Evolutionary conservation across 1,140 invertebrate species (phyloP).

Genomic region (Helicoverpa armigera): DNA sequence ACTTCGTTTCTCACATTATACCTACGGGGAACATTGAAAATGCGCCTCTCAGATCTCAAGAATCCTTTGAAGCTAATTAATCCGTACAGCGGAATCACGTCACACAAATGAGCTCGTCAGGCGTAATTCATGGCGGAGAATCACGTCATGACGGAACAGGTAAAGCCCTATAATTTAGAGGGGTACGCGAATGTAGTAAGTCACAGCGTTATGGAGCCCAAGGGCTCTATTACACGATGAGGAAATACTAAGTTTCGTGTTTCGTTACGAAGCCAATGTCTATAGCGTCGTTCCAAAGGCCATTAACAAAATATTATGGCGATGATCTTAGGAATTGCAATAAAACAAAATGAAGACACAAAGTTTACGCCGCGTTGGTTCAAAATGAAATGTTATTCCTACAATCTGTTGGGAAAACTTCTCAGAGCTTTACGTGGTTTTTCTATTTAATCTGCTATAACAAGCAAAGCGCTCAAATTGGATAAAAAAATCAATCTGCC

Average conservation of each 20-base stretch:
- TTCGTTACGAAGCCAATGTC: slow-evolving; percentile 22
- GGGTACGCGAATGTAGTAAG: slow-evolving; percentile 38
- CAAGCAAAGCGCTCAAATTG: slow-evolving; percentile 13
- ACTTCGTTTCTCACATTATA: slow-evolving; percentile 27
- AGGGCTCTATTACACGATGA: slow-evolving; percentile 26
- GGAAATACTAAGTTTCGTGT: slow-evolving; percentile 37
- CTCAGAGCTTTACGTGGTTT: slow-evolving; percentile 20
- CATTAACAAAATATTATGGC: slow-evolving; percentile 41
- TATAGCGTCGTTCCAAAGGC: slow-evolving; percentile 27
- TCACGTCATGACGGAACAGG: slow-evolving; percentile 46
- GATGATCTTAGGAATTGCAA: slow-evolving; percentile 26
- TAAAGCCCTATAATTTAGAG: slow-evolving; percentile 45
- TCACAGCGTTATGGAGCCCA: slow-evolving; percentile 29
- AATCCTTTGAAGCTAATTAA: slow-evolving; percentile 49
- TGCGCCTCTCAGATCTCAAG: slow-evolving; percentile 27
- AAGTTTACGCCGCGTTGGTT: slow-evolving; percentile 19
- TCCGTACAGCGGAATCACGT: slow-evolving; percentile 17
- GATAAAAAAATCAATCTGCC: not conserved
- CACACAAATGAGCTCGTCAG: slow-evolving; percentile 47
- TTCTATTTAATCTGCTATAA: slow-evolving; percentile 24
- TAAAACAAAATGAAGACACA: slow-evolving; percentile 60
- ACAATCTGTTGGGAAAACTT: slow-evolving; percentile 21
- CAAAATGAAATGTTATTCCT: slow-evolving; percentile 12
- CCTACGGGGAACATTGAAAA: slow-evolving; percentile 28
- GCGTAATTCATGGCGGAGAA: slow-evolving; percentile 40